Evolutionary conservation across 1,140 invertebrate genomes (phyloP).

Genomic region (Diprion similis): DNA sequence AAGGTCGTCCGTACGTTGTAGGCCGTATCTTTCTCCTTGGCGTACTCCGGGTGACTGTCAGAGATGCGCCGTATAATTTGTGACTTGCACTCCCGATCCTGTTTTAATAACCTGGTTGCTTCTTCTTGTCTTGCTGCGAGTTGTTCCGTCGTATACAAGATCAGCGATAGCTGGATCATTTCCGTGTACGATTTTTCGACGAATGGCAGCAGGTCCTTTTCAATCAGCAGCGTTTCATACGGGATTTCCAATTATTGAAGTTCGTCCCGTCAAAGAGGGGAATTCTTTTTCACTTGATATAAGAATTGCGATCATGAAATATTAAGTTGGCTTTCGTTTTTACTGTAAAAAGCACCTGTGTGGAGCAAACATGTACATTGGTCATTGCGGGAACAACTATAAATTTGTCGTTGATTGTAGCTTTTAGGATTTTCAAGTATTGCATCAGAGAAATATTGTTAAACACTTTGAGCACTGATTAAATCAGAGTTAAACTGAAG

Average conservation of each 20-base stretch:
- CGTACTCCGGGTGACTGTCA: conserved; percentile 36
- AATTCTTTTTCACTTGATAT: too few relatives aligned
- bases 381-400: too few relatives aligned
- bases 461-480: too few relatives aligned
- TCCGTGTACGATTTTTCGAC: conserved; percentile 23
- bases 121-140: conserved; percentile 15
- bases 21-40: conserved; percentile 27
- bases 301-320: too few relatives aligned
- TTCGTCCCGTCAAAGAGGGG: conserved; percentile 31
- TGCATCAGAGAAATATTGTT: too few relatives aligned
- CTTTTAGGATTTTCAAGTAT: too few relatives aligned
- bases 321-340: too few relatives aligned
- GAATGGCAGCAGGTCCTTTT: conserved; percentile 26
- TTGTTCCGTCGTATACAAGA: conserved; percentile 1
- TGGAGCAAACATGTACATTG: too few relatives aligned
- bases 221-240: conserved; percentile 28
- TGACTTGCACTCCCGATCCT: conserved; percentile 28
- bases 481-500: too few relatives aligned
- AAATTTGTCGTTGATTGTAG: too few relatives aligned
- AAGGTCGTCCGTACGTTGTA: conserved; percentile 26
- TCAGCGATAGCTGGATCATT: conserved; percentile 11
- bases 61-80: conserved; percentile 32
- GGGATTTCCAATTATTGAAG: conserved; percentile 31
- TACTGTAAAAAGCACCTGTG: too few relatives aligned
- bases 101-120: not conserved